Evolutionary conservation across 2,113 vertebrate genomes (phyloP), one percentile per base, ranked within the genome.

Genomic region (Lynx canadensis): DNA sequence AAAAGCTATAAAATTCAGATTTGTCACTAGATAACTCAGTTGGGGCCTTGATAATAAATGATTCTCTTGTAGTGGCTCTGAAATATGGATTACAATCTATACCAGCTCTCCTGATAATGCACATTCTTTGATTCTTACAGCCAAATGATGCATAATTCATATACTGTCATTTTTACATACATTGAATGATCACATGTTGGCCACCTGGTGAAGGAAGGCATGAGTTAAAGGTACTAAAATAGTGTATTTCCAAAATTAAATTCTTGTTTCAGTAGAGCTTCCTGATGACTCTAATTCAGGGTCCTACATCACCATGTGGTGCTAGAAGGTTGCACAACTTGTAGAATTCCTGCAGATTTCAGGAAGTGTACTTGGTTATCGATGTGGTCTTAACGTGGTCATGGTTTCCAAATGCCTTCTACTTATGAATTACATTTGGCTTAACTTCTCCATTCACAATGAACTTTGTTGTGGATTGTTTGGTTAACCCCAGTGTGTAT

Each of bases 391-490:
- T 79, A 19, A 15, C 52, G 68, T 27, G 90, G 90, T 55, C 93
- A 38, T 33, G 76, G 84, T 91, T 88, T 84, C 76, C 90, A 97
- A 79, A 87, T 79, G 31, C 74, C 90, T 93, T 89, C 83, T 92
- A 69, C 52, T 96, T 92, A 92, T 25, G 45, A 93, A 85, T 85
- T 96, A 89, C 76, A 89, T 92, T 81, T 41, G 65, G 81, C 45
- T 82, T 85, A 66, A 52, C 65, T 29, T 96, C 81, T 92, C 94
- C 91, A 95, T 96, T 97, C 95, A 94, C 81, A 74, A 10, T 91
- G 84, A 76, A 86, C 97, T 97, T 97, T 97, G 88, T 94, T 97
- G 94, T 97, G 97, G 94, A 63, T 96, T 85, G 31, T 85, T 97
- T 74, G 97, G 97, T 95, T 93, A 97, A 93, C 95, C 92, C 92